phyloP scores from a whole-genome alignment of 2,888 invertebrate genomes.

The Orchesellides sinensis region DNA sequence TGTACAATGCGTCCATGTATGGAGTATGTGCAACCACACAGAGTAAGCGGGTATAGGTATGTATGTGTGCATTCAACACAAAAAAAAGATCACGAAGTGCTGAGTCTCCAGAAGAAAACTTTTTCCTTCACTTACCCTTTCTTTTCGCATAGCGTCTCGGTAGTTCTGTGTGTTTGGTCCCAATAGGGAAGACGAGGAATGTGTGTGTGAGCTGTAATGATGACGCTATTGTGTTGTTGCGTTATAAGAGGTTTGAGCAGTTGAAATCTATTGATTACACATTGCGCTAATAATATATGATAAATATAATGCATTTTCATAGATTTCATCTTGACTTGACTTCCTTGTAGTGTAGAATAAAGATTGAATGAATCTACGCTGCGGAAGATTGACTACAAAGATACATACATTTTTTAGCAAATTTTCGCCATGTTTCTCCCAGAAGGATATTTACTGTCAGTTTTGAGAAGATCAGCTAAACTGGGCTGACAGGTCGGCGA shows the following conservation, averaged over 20 bases:
- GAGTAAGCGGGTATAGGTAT: too few relatives aligned
- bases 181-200: conserved; percentile 2
- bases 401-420: conserved; percentile 11
- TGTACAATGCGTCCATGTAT: too few relatives aligned
- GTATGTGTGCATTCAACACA: neutral
- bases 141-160: neutral
- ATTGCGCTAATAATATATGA: neutral
- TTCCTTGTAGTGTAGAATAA: neutral
- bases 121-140: neutral
- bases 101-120: conserved; percentile 38
- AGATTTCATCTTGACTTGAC: neutral
- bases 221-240: too few relatives aligned
- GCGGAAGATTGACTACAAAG: too few relatives aligned
- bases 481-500: conserved; percentile 51
- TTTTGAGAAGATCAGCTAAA: conserved; percentile 58
- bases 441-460: conserved; percentile 63
- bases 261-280: neutral
- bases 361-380: too few relatives aligned
- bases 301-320: neutral
- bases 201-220: neutral
- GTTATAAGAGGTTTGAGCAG: neutral
- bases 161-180: conserved; percentile 6
- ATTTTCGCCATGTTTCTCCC: conserved; percentile 40
- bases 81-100: conserved; percentile 41
- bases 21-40: too few relatives aligned